Conservation (phyloP, 2,113 vertebrate species). For the Reinhardtius hippoglossoides region DNA sequence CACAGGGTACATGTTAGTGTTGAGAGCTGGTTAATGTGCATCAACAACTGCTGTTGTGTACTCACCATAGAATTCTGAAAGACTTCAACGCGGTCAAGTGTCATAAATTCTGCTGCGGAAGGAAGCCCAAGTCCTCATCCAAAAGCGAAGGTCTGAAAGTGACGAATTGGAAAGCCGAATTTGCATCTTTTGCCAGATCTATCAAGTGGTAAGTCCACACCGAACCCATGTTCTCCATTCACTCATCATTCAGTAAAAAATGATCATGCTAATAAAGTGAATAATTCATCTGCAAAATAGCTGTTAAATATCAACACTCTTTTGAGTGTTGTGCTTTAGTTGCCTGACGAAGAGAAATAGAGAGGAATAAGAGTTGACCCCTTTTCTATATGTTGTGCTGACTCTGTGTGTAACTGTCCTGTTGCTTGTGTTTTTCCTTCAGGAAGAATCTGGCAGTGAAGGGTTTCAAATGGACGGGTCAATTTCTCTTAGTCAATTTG, state of each 20-base stretch:
- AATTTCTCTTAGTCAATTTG: slow-evolving; percentile 87
- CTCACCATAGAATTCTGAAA: slow-evolving; percentile 88
- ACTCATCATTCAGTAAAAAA: neutral
- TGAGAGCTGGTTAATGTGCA: neutral
- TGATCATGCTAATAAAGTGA: no score
- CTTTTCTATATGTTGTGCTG: neutral
- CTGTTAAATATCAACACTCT: neutral
- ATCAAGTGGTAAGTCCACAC: slow-evolving; percentile 88
- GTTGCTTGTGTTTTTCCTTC: slow-evolving; percentile 64
- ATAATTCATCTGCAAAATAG: neutral
- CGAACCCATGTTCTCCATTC: neutral
- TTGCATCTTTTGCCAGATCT: slow-evolving; percentile 78
- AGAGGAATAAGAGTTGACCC: no score
- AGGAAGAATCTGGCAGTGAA: slow-evolving; percentile 91
- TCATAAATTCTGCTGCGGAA: slow-evolving; percentile 77
- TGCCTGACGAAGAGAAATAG: neutral
- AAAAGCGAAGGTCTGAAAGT: slow-evolving; percentile 80
- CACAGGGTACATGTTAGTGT: neutral
- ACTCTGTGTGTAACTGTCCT: neutral
- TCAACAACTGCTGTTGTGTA: slow-evolving; percentile 18
- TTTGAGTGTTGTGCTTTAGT: no score
- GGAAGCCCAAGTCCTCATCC: slow-evolving; percentile 86
- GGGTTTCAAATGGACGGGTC: slow-evolving; percentile 88
- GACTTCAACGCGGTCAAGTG: slow-evolving; percentile 93
- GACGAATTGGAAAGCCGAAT: slow-evolving; percentile 86